Evolutionary conservation across 2,888 invertebrate genomes (phyloP), one percentile per base, ranked within the genome.

Genomic region (Hypselothyrea guttata): DNA sequence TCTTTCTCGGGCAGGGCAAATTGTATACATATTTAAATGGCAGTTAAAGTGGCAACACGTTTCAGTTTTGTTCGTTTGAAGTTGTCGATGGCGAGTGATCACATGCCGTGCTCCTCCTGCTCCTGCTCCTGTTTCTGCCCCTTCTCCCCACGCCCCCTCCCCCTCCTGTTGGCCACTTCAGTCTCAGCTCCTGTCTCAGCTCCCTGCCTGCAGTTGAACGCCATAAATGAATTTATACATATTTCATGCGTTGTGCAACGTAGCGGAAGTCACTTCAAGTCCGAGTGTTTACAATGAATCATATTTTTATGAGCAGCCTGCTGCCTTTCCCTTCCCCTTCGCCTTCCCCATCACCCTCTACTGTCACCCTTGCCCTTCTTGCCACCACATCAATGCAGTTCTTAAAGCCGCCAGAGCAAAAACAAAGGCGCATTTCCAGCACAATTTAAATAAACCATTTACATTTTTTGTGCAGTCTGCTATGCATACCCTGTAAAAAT

Each of bases 41-140:
- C 79, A 82, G 86, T 84, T 82, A 86, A 82, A 82, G 82, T 82
- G 86, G 82, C 78, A 86, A 84, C 82, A 82, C 82, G 82, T 70
- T 82, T 77, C 82, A 57, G 22, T 22, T 49, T 28, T 55, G 68
- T 68, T 66, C 86, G 78, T 82, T 82, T 86, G 81, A 81, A 79
- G 84, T 77, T 53, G 45, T 62, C 75, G 60, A 64, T 62, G 71
- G 65, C 64, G 66, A 67, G 61, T 52, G 61, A 66, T 68, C 71
- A 61, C 72, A 67, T 72, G 77, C 60, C 53, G 54, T 8, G 73
- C 69, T 38, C 28, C 55, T 53, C 47, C 40, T 11, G 27, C 37
- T 55, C 37, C 46, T 40, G 42, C 41, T 56, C 16, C 16, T 38
- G 18, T 7, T n/a, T 5, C 38, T 18, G 28, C 51, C 35, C 30